phyloP scores from a whole-genome alignment of 92 coral and sea anemone genomes.

The Porites lobata region DNA sequence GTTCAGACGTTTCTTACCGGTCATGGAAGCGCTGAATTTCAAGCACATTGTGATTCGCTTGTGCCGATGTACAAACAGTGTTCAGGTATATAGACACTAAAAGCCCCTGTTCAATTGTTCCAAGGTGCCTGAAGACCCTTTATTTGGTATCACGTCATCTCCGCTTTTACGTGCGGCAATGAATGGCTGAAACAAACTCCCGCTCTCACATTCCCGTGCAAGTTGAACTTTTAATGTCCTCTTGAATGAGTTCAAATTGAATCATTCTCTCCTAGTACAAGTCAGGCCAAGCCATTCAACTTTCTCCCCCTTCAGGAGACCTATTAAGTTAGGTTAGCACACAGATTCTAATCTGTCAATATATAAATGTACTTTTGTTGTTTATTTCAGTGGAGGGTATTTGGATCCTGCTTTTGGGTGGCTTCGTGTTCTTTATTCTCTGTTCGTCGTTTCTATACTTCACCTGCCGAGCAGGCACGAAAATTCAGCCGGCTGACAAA shows the following conservation, averaged over 20 bases:
- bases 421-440: conserved; percentile 58
- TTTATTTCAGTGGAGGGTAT: conserved; percentile 84
- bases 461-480: conserved; percentile 75
- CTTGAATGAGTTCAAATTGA: too few relatives aligned
- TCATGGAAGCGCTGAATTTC: conserved; percentile 95
- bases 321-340: too few relatives aligned
- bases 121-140: too few relatives aligned
- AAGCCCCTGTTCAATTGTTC: background rate
- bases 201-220: too few relatives aligned
- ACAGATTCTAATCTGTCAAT: too few relatives aligned
- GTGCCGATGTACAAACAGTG: conserved; percentile 97
- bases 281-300: too few relatives aligned
- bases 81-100: conserved; percentile 41
- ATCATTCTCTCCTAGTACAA: too few relatives aligned
- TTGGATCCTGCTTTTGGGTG: conserved; percentile 76
- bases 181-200: too few relatives aligned
- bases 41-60: conserved; percentile 84
- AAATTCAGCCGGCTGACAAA: background rate
- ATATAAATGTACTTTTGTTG: background rate
- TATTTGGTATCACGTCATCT: too few relatives aligned
- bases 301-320: too few relatives aligned
- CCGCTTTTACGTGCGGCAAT: too few relatives aligned
- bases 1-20: conserved; percentile 89
- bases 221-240: too few relatives aligned
- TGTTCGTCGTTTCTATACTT: conserved; percentile 70